Conservation (phyloP, 2,888 invertebrate genomes). For the Tyria jacobaeae region DNA sequence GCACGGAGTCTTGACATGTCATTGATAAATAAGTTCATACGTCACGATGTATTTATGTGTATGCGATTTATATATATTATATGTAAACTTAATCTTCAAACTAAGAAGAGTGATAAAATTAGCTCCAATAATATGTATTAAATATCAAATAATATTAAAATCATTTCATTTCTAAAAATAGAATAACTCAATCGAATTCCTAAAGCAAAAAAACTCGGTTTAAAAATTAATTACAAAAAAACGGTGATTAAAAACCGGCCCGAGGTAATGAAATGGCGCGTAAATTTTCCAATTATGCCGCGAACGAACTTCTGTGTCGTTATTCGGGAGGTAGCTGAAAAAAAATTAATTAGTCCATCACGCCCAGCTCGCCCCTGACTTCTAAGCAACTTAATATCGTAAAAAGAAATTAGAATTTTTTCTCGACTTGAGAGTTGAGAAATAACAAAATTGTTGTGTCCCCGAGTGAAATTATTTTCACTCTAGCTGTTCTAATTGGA, state of each 20-base stretch:
- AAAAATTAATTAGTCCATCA: constrained; percentile 80
- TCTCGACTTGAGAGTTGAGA: constrained; percentile 36
- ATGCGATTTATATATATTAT: too few species aligned
- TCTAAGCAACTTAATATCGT: constrained; percentile 51
- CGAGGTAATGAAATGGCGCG: constrained; percentile 72
- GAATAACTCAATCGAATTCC: background rate
- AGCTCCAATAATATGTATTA: too few species aligned
- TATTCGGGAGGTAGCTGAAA: constrained; percentile 64
- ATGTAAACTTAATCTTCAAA: too few species aligned
- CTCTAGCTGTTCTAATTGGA: constrained; percentile 45
- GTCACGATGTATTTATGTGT: too few species aligned
- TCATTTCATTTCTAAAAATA: too few species aligned
- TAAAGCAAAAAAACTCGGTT: constrained; percentile 14
- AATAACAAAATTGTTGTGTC: constrained; percentile 49
- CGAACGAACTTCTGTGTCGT: constrained; percentile 61
- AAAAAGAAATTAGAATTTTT: constrained; percentile 53
- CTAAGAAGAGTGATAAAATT: too few species aligned
- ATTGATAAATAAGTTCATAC: too few species aligned
- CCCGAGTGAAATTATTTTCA: constrained; percentile 51
- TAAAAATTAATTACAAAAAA: constrained; percentile 53
- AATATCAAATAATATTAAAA: too few species aligned
- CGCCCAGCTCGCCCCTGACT: constrained; percentile 59
- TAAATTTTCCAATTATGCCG: constrained; percentile 79
- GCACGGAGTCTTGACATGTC: too few species aligned
- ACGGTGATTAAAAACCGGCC: constrained; percentile 70